phyloP scores from a whole-genome alignment of 1,140 invertebrate species.

The Orchesella cincta region DNA sequence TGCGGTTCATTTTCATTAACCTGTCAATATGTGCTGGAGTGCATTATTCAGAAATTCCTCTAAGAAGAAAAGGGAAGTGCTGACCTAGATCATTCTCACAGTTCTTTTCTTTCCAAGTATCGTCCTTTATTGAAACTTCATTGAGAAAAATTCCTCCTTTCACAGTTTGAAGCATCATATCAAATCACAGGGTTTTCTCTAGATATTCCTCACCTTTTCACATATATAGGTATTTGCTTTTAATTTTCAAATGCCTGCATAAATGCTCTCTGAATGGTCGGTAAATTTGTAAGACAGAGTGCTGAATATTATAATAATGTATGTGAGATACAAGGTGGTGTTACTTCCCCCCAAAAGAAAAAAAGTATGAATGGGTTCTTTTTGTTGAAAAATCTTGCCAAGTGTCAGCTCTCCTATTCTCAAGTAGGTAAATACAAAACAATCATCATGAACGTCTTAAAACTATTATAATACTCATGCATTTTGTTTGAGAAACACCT shows the following conservation, averaged over 20 bases:
- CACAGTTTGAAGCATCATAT: conserved; percentile 9
- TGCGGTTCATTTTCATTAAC: conserved; percentile 6
- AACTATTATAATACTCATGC: neutral
- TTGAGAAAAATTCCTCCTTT: conserved; percentile 20
- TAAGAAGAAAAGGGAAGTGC: neutral
- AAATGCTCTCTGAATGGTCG: neutral
- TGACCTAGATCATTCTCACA: conserved; percentile 27
- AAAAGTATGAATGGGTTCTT: neutral
- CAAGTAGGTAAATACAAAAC: neutral
- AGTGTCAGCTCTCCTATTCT: neutral
- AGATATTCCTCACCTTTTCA: neutral
- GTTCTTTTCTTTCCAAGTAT: neutral
- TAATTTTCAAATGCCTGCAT: neutral
- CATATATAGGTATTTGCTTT: neutral
- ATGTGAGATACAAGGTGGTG: too few species aligned
- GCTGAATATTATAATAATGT: too few species aligned
- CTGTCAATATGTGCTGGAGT: conserved; percentile 1
- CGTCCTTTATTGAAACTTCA: too few species aligned
- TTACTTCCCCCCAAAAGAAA: neutral
- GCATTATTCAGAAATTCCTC: conserved; percentile 3
- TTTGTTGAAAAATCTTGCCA: conserved; percentile 9
- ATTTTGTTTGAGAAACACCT: neutral
- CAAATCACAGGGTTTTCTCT: conserved; percentile 18
- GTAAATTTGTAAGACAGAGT: too few species aligned
- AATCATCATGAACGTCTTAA: neutral